These are phyloP conservation scores for Dromius quadrimaculatus DNA, from an alignment of 2,888 invertebrate species.

Conservation along the genomic window DNA sequence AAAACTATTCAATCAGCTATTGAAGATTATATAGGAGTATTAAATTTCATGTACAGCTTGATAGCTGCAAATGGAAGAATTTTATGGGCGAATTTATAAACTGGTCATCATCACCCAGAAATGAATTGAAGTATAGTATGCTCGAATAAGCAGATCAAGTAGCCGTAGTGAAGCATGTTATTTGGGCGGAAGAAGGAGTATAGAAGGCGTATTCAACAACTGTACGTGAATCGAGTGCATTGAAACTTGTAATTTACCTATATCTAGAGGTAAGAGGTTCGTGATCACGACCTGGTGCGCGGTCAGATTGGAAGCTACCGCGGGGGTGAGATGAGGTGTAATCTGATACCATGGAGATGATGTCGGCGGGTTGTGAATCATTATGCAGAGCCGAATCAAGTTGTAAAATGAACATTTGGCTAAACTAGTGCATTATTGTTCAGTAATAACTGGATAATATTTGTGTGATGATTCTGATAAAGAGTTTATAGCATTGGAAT, in stretches of 20 bases:
- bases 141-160: slow-evolving; percentile 37
- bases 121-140: too few relatives aligned
- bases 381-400: slow-evolving; percentile 1
- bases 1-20: too few relatives aligned
- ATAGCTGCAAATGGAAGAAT: too few relatives aligned
- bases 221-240: slow-evolving; percentile 49
- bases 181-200: slow-evolving; percentile 50
- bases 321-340: slow-evolving; percentile 4
- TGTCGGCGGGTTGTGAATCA: slow-evolving; percentile 32
- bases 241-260: slow-evolving; percentile 50
- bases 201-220: slow-evolving; percentile 43
- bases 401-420: too few relatives aligned
- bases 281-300: slow-evolving; percentile 9
- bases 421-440: too few relatives aligned
- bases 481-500: too few relatives aligned
- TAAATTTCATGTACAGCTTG: too few relatives aligned
- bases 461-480: too few relatives aligned
- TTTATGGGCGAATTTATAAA: too few relatives aligned
- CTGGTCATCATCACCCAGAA: too few relatives aligned
- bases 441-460: too few relatives aligned
- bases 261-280: slow-evolving; percentile 50
- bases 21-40: too few relatives aligned
- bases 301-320: background rate
- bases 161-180: slow-evolving; percentile 44
- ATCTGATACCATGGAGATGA: slow-evolving; percentile 35